These are phyloP conservation scores for Spheniscus humboldti DNA, from an alignment of 2,797 vertebrate genomes.

Conservation along the genomic window DNA sequence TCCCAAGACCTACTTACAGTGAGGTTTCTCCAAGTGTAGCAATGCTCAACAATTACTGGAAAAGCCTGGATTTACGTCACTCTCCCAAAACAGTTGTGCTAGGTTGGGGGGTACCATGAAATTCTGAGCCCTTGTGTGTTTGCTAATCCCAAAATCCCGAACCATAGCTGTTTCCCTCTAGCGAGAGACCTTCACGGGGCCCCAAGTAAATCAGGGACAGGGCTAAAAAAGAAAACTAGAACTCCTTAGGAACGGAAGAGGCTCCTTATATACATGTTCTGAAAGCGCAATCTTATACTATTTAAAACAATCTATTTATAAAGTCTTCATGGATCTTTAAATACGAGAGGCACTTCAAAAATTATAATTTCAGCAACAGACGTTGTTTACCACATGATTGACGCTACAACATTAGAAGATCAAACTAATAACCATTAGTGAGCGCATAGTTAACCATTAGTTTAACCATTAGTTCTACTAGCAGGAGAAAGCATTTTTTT, in stretches of 20 bases:
- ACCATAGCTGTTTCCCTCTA: background rate
- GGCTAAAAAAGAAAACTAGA: background rate
- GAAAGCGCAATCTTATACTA: background rate
- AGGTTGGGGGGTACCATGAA: background rate
- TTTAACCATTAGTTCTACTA: background rate
- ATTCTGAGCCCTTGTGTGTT: background rate
- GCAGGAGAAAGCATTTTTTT: background rate
- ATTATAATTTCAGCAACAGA: background rate
- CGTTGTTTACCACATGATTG: background rate
- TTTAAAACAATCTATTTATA: conserved; percentile 53
- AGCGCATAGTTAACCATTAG: background rate
- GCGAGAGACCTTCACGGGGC: background rate
- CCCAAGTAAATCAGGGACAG: background rate
- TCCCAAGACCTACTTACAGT: background rate
- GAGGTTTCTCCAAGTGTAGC: background rate
- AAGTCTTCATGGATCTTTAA: background rate
- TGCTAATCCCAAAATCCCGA: background rate
- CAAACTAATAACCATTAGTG: background rate
- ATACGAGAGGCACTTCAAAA: conserved; percentile 27
- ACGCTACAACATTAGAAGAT: background rate
- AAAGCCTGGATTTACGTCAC: background rate
- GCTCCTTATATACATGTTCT: background rate
- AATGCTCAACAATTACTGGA: background rate
- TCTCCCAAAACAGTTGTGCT: background rate
- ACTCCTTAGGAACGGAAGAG: background rate